Percentiles rank a stretch among this genome's conserved stretches.
Evolutionary conservation across 2,888 invertebrate genomes (phyloP).

Genomic region (Kuschelorhynchus macadamiae): DNA sequence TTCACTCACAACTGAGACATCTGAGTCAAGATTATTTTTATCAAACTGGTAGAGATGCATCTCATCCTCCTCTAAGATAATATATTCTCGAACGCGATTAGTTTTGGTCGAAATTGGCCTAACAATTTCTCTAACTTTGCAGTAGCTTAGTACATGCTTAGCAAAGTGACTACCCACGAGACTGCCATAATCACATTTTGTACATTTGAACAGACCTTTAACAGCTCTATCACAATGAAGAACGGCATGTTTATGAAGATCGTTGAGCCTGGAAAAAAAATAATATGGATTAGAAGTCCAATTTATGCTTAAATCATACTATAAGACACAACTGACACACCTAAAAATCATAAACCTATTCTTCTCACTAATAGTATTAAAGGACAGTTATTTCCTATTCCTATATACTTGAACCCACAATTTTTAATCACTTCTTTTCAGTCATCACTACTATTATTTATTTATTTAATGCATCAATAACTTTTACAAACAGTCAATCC

Average conservation of each 20-base stretch:
- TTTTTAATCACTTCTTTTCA: too few relatives aligned
- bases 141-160: slow-evolving; percentile 53
- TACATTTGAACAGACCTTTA: slow-evolving; percentile 53
- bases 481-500: too few relatives aligned
- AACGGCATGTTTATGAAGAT: slow-evolving; percentile 56
- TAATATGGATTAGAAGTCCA: background rate
- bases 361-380: too few relatives aligned
- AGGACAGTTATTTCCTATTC: too few relatives aligned
- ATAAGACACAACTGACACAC: too few relatives aligned
- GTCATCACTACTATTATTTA: too few relatives aligned
- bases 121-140: slow-evolving; percentile 35
- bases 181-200: slow-evolving; percentile 54
- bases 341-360: too few relatives aligned
- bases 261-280: slow-evolving; percentile 46
- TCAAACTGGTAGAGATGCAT: slow-evolving; percentile 20
- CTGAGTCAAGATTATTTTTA: slow-evolving; percentile 4
- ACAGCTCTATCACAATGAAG: slow-evolving; percentile 54
- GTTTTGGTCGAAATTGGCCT: background rate
- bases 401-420: too few relatives aligned
- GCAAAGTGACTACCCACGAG: slow-evolving; percentile 53
- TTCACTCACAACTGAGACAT: background rate
- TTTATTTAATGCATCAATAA: too few relatives aligned
- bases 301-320: too few relatives aligned
- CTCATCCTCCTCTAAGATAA: slow-evolving; percentile 20
- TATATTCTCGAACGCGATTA: slow-evolving; percentile 10